Base-by-base conservation (phyloP, 2,888 invertebrate species). In the Drosophila pseudotalamancana region DNA sequence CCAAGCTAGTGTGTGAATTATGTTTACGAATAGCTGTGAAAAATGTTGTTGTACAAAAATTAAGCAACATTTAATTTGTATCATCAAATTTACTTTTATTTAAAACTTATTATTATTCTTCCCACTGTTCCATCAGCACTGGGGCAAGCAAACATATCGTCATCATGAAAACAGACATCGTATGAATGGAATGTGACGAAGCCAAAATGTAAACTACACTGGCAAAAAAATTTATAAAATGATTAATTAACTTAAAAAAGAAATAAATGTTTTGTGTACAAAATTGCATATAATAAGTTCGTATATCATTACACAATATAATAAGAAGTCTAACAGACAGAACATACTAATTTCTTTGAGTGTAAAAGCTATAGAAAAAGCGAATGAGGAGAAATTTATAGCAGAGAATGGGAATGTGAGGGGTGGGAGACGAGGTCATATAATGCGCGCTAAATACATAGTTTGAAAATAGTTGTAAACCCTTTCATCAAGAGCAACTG, bases 391-490 rank as follows among this genome's bases (percentile, higher is more conserved):
- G 27, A 32, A 23, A 14, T 25, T 14, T 12, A 8, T 5, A 8
- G 32, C 5, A 12, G 5, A 12, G 18, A 14, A 16, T 27, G 25
- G 16, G 40, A 25, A 9, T 4, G 46, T 12, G 39, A 40, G 31
- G 12, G 6, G 18, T 23, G 54, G 32, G 32, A 46, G 72, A 51
- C 49, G 43, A 51, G 57, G 63, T 69, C 59, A 64, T 57, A 80
- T 77, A 85, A 82, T 83, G 77, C 69, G 67, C 82, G 87, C 86
- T 83, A 85, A 83, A 83, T 87, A 85, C 88, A 83, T 87, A 83
- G 88, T 83, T 83, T 69, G 76, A 77, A 85, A 83, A 87, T 83
- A 83, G 88, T 87, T 83, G 74, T 82, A 87, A 85, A 77, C 88
- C 88, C 88, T 87, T 87, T 81, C 81, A 81, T 81, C 87, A 83